Conservation (phyloP, 1,140 invertebrate species). For the Hylaeus anthracinus region DNA sequence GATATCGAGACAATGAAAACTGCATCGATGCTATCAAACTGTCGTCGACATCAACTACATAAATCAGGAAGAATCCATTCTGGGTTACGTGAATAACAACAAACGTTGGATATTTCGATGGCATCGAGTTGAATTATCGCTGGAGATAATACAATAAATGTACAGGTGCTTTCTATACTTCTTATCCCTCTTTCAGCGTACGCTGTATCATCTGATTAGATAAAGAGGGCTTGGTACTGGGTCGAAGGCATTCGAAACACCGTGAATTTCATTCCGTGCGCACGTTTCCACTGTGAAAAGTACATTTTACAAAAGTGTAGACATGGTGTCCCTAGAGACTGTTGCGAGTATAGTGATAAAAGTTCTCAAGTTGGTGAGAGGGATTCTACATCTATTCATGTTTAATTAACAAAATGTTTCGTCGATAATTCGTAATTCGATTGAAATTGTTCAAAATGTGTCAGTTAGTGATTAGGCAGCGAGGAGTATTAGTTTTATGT, state of each 20-base stretch:
- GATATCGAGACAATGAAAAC: background rate
- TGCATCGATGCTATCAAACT: background rate
- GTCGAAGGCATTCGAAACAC: conserved; percentile 40
- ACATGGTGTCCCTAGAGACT: conserved; percentile 88
- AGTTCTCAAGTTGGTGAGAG: conserved; percentile 89
- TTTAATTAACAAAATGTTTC: background rate
- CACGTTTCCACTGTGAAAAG: conserved; percentile 30
- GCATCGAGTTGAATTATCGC: conserved; percentile 31
- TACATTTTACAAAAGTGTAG: conserved; percentile 63
- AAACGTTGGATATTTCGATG: conserved; percentile 20
- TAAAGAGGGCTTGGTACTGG: conserved; percentile 76
- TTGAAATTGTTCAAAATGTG: background rate
- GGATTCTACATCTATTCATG: background rate
- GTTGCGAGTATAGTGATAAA: conserved; percentile 89
- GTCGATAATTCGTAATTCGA: background rate
- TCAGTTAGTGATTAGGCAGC: background rate
- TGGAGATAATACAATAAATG: conserved; percentile 40
- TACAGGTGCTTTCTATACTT: conserved; percentile 35
- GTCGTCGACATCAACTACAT: background rate
- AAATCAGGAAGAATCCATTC: background rate
- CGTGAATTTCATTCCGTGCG: conserved; percentile 60
- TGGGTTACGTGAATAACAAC: background rate
- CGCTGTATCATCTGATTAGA: conserved; percentile 77
- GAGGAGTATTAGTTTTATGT: background rate
- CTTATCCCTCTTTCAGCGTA: conserved; percentile 61